Conservation (phyloP, 1,140 invertebrate species). For the Campoletis sonorensis region DNA sequence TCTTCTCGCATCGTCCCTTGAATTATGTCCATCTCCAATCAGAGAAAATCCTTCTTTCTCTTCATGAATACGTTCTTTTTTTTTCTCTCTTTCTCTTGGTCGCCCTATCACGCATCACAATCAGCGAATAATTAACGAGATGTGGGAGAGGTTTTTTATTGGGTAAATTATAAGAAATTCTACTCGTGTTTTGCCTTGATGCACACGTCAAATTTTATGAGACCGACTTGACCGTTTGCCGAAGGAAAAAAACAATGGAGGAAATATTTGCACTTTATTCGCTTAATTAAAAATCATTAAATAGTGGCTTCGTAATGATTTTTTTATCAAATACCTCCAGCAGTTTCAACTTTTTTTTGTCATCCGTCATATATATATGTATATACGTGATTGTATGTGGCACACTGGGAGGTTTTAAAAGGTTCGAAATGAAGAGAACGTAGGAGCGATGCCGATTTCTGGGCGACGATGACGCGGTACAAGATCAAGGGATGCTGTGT, state of each 20-base stretch:
- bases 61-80: slow-evolving; percentile 12
- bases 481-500: slow-evolving; percentile 33
- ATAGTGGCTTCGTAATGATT: not conserved
- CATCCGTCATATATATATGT: not conserved
- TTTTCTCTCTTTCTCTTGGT: not conserved
- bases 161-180: slow-evolving; percentile 1
- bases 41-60: not conserved
- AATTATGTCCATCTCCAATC: slow-evolving; percentile 30
- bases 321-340: not conserved
- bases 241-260: not conserved
- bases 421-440: slow-evolving; percentile 20
- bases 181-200: slow-evolving; percentile 7
- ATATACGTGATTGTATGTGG: slow-evolving; percentile 11
- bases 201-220: slow-evolving; percentile 36
- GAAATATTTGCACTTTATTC: slow-evolving; percentile 19
- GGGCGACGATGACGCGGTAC: slow-evolving; percentile 32
- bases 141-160: not conserved
- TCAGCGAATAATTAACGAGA: slow-evolving; percentile 36
- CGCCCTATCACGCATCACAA: slow-evolving; percentile 22
- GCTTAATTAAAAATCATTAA: slow-evolving; percentile 39
- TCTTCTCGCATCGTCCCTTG: slow-evolving; percentile 8
- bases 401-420: not conserved
- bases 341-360: not conserved
- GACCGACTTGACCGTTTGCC: not conserved
- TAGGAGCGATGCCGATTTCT: not conserved